A percentile compares a stretch with the other conserved stretches of the same genome.
Evolutionary conservation across 2,113 vertebrate genomes (phyloP).

Genomic region (Bettongia penicillata): DNA sequence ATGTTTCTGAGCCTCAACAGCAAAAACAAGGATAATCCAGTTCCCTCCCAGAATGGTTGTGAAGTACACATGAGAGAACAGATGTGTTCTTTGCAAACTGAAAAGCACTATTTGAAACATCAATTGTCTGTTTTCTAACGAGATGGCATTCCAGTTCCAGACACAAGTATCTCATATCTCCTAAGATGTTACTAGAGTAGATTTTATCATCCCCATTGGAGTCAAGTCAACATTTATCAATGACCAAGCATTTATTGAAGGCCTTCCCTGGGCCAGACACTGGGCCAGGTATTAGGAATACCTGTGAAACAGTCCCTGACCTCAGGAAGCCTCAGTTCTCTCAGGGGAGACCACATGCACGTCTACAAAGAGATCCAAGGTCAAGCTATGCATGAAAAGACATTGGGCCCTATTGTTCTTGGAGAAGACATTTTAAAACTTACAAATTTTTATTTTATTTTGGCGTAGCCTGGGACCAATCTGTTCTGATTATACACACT

Average conservation of each 20-base stretch:
- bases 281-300: background rate
- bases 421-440: too few relatives aligned
- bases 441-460: too few relatives aligned
- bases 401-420: too few relatives aligned
- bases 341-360: too few relatives aligned
- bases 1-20: background rate
- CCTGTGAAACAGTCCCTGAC: background rate
- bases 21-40: background rate
- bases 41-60: background rate
- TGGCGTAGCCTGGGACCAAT: too few relatives aligned
- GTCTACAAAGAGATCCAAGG: background rate
- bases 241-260: background rate
- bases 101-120: background rate
- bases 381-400: background rate
- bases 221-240: background rate
- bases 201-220: background rate
- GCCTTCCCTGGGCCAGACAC: background rate
- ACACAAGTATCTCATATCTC: background rate
- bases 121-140: background rate
- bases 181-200: too few relatives aligned
- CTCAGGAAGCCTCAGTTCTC: background rate
- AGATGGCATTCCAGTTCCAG: background rate
- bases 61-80: background rate
- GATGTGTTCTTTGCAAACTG: background rate
- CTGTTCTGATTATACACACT: too few relatives aligned